Evolutionary conservation across 2,888 invertebrate genomes (phyloP).

Genomic region (Coenonympha glycerion): DNA sequence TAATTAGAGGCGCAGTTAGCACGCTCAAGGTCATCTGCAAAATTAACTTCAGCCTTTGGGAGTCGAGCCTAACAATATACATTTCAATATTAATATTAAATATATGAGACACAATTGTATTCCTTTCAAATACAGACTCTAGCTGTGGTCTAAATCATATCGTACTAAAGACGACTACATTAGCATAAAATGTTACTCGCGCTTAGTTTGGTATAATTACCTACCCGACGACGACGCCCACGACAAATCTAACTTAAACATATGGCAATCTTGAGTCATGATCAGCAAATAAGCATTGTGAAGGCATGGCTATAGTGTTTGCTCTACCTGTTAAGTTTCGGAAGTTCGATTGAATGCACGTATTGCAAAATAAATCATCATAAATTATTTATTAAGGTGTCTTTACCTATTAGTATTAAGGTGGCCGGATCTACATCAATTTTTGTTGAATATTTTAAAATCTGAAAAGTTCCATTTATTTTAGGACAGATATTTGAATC

Average conservation of each 20-base stretch:
- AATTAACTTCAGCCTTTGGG: background rate
- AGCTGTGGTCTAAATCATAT: constrained; percentile 1
- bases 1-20: background rate
- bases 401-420: too few species aligned
- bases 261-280: constrained; percentile 24
- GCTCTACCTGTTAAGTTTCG: constrained; percentile 18
- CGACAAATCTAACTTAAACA: constrained; percentile 15
- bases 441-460: too few species aligned
- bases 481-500: too few species aligned
- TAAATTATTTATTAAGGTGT: too few species aligned
- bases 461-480: too few species aligned
- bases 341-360: constrained; percentile 18
- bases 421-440: too few species aligned
- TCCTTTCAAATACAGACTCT: background rate
- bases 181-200: constrained; percentile 21
- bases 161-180: constrained; percentile 15
- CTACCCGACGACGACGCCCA: constrained; percentile 27
- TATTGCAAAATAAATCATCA: background rate
- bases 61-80: too few species aligned
- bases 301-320: constrained; percentile 16
- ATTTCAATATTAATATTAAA: too few species aligned
- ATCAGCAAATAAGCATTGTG: constrained; percentile 22
- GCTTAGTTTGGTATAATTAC: constrained; percentile 18
- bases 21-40: background rate
- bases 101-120: too few species aligned